Percentiles rank a stretch among this genome's conserved stretches.
These are phyloP conservation scores for Grallaria varia DNA, from an alignment of 2,113 vertebrate species.

Conservation along the genomic window DNA sequence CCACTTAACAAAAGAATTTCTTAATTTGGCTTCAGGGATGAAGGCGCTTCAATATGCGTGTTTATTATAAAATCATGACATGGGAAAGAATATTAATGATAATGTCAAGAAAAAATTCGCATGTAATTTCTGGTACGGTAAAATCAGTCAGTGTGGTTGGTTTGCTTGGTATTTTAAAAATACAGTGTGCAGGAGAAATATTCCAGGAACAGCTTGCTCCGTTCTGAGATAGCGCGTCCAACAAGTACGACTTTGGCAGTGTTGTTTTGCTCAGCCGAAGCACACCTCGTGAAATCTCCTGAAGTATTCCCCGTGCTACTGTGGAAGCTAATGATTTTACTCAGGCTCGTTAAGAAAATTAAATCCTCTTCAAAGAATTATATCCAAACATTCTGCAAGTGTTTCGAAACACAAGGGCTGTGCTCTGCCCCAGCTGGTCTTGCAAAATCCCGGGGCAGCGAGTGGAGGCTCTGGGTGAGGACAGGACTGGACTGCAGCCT, in stretches of 20 bases:
- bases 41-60: neutral
- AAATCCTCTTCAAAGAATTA: neutral
- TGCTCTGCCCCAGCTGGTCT: neutral
- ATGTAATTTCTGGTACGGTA: neutral
- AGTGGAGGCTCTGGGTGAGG: neutral
- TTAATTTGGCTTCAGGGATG: neutral
- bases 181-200: neutral
- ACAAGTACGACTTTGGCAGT: neutral
- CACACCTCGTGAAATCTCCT: neutral
- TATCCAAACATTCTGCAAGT: neutral
- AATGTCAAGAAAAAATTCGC: neutral
- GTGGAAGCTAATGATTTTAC: slow-evolving; percentile 1
- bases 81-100: neutral
- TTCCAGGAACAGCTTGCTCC: neutral
- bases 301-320: neutral
- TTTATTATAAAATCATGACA: neutral
- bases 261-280: neutral
- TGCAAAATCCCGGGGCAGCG: neutral
- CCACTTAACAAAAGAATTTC: neutral
- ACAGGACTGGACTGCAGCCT: neutral
- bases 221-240: neutral
- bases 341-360: slow-evolving; percentile 22
- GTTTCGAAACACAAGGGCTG: neutral
- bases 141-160: neutral
- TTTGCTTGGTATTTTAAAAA: neutral